A percentile compares a stretch with the other conserved stretches of the same genome.
These are phyloP conservation scores for Polyergus mexicanus DNA, from an alignment of 1,140 invertebrate species.

Conservation along the genomic window DNA sequence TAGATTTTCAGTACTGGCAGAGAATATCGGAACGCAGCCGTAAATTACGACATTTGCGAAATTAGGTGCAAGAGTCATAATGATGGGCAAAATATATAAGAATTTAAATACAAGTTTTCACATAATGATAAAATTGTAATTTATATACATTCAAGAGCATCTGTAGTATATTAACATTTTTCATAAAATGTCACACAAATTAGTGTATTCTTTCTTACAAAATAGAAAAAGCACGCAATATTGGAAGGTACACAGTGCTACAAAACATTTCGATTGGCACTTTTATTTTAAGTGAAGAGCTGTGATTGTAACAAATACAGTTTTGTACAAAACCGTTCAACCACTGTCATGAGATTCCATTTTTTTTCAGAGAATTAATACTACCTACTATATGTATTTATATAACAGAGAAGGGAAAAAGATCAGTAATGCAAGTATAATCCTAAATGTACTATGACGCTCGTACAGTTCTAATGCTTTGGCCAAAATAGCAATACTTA, in stretches of 20 bases:
- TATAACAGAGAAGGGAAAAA: constrained; percentile 59
- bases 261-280: constrained; percentile 71
- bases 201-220: constrained; percentile 34
- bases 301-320: constrained; percentile 71
- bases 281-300: constrained; percentile 71
- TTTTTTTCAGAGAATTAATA: constrained; percentile 52
- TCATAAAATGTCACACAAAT: constrained; percentile 9
- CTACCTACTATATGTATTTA: constrained; percentile 52
- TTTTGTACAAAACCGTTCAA: constrained; percentile 62
- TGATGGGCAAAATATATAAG: constrained; percentile 38
- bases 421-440: constrained; percentile 66
- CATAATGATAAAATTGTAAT: constrained; percentile 53
- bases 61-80: constrained; percentile 63
- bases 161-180: constrained; percentile 23
- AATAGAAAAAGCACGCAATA: constrained; percentile 67
- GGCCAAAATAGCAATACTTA: constrained; percentile 81
- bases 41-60: constrained; percentile 65
- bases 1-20: too few species aligned
- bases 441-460: constrained; percentile 66
- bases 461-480: constrained; percentile 76
- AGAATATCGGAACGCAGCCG: too few species aligned
- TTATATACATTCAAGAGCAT: constrained; percentile 50
- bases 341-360: constrained; percentile 41
- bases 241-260: constrained; percentile 67
- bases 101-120: constrained; percentile 60